Evolutionary conservation across 2,113 vertebrate species (phyloP).

Genomic region (Tetrax tetrax): DNA sequence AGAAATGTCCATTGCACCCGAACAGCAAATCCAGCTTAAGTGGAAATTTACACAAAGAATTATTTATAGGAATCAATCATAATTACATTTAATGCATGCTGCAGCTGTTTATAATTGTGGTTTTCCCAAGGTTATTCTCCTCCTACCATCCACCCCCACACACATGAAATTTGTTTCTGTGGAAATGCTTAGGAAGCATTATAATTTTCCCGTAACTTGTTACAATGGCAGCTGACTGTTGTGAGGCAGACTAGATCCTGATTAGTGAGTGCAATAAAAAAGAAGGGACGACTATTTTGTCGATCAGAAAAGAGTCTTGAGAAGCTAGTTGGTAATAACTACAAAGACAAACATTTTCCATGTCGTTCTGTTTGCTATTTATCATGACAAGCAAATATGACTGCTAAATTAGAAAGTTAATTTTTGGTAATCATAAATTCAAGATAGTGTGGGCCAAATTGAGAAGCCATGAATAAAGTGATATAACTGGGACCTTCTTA

Average conservation of each 20-base stretch:
- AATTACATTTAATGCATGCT: constrained; percentile 88
- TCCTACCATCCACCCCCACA: constrained; percentile 57
- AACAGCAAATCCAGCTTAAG: constrained; percentile 85
- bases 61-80: constrained; percentile 94
- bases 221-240: constrained; percentile 52
- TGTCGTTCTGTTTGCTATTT: neutral
- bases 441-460: neutral
- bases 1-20: constrained; percentile 77
- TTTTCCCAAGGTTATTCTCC: constrained; percentile 73
- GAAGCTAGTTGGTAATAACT: neutral
- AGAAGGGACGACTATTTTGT: neutral
- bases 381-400: neutral
- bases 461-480: neutral
- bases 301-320: neutral
- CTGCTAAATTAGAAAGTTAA: neutral
- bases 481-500: neutral
- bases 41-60: constrained; percentile 89
- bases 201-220: constrained; percentile 69
- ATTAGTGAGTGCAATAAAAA: neutral
- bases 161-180: constrained; percentile 70
- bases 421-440: neutral
- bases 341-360: neutral
- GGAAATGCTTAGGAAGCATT: constrained; percentile 70
- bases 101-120: constrained; percentile 89
- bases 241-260: constrained; percentile 12